Percentiles rank a stretch among this genome's conserved stretches.
Evolutionary conservation across 2,113 vertebrate genomes (phyloP).

Genomic region (Monopterus albus): DNA sequence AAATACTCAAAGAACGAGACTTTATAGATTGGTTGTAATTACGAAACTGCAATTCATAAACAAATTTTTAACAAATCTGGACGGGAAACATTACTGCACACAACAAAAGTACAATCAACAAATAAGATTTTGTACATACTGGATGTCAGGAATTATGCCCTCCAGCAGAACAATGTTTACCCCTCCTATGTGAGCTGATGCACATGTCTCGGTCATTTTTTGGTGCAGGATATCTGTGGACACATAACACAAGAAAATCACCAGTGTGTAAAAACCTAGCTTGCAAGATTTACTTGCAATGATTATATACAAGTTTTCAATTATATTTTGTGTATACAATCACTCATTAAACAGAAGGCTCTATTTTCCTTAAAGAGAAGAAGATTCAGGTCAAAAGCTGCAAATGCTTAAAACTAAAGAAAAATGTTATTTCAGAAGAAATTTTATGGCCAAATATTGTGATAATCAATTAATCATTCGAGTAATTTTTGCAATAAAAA

Average conservation of each 20-base stretch:
- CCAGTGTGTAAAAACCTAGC: no score
- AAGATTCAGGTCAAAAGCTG: background rate
- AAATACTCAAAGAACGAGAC: background rate
- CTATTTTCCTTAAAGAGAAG: background rate
- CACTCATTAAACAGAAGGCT: background rate
- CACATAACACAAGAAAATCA: background rate
- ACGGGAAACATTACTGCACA: background rate
- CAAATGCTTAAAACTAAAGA: background rate
- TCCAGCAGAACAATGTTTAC: constrained; percentile 98
- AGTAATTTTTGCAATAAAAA: no score
- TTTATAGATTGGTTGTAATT: constrained; percentile 1
- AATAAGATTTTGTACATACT: constrained; percentile 85
- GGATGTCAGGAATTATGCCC: constrained; percentile 96
- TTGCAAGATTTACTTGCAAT: no score
- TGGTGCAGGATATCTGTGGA: constrained; percentile 94
- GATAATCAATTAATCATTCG: no score
- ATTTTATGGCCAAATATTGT: no score
- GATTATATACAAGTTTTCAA: no score
- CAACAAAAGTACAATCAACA: constrained; percentile 1
- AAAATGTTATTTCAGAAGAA: no score
- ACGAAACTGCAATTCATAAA: no score
- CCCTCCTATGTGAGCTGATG: constrained; percentile 96
- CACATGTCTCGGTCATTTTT: constrained; percentile 98
- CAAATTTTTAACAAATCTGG: background rate
- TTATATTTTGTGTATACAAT: background rate